phyloP scores from a whole-genome alignment of 2,797 vertebrate genomes.

The Danio tinwini region DNA sequence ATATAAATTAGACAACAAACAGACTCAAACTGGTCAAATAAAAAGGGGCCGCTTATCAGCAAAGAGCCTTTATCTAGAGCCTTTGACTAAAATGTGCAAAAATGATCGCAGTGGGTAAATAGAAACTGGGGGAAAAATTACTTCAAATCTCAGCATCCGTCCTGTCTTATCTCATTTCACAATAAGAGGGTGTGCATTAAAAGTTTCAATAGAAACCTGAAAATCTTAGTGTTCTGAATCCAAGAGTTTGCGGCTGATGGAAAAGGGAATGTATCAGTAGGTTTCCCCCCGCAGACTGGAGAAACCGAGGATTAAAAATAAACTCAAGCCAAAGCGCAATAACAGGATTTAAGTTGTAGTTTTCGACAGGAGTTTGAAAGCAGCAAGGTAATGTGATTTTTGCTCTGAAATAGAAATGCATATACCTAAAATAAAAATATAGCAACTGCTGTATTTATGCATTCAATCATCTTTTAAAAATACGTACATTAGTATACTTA shows the following conservation, averaged over 20 bases:
- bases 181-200: conserved; percentile 44
- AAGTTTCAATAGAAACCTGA: conserved; percentile 39
- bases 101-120: conserved; percentile 36
- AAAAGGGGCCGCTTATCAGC: conserved; percentile 27
- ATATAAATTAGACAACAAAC: conserved; percentile 51
- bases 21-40: conserved; percentile 41
- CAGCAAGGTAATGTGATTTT: not conserved
- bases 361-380: conserved; percentile 11
- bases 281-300: conserved; percentile 2
- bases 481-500: too few species aligned
- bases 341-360: conserved; percentile 22
- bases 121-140: not conserved
- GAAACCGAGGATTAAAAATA: conserved; percentile 17
- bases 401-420: not conserved
- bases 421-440: too few species aligned
- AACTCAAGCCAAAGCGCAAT: conserved; percentile 19
- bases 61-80: conserved; percentile 46
- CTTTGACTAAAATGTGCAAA: conserved; percentile 29
- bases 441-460: too few species aligned
- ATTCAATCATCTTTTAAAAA: too few species aligned
- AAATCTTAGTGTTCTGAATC: conserved; percentile 33
- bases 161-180: conserved; percentile 39
- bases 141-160: conserved; percentile 47
- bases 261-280: conserved; percentile 4
- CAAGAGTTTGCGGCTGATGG: conserved; percentile 8